These are phyloP conservation scores for Aselliscus stoliczkanus DNA, from an alignment of 2,797 vertebrate genomes.

Conservation along the genomic window DNA sequence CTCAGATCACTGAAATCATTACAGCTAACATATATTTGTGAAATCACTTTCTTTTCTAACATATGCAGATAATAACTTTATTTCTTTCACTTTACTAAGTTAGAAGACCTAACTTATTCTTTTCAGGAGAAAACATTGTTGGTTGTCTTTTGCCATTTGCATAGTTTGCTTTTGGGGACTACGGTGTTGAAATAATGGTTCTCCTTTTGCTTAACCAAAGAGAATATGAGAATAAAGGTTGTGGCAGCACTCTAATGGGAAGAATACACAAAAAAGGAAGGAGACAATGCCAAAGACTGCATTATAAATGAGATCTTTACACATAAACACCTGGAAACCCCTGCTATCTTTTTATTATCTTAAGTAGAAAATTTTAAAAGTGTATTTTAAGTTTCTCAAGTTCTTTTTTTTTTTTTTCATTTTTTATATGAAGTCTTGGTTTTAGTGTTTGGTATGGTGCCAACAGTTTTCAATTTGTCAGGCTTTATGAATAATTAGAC, in stretches of 20 bases:
- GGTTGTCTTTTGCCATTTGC: not conserved
- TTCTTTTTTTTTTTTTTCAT: not conserved
- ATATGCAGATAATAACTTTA: not conserved
- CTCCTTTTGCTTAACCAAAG: not conserved
- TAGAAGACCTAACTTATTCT: not conserved
- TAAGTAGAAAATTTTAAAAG: not conserved
- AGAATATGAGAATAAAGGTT: not conserved
- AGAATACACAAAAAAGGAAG: not conserved
- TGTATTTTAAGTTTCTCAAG: not conserved
- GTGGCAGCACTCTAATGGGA: too few species aligned
- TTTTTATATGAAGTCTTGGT: not conserved
- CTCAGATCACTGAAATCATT: not conserved
- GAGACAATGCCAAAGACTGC: not conserved
- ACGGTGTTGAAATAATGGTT: not conserved
- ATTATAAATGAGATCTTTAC: not conserved
- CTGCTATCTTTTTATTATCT: not conserved
- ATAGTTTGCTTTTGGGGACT: not conserved
- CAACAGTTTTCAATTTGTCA: not conserved
- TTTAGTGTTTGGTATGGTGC: not conserved
- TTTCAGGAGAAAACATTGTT: not conserved
- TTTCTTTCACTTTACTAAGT: not conserved
- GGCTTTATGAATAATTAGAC: not conserved
- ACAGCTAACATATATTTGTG: not conserved
- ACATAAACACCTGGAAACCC: not conserved
- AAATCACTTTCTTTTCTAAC: not conserved